Evolutionary conservation across 53 echinoderm and acorn worm genomes (phyloP).

Genomic region (Holothuria scabra): DNA sequence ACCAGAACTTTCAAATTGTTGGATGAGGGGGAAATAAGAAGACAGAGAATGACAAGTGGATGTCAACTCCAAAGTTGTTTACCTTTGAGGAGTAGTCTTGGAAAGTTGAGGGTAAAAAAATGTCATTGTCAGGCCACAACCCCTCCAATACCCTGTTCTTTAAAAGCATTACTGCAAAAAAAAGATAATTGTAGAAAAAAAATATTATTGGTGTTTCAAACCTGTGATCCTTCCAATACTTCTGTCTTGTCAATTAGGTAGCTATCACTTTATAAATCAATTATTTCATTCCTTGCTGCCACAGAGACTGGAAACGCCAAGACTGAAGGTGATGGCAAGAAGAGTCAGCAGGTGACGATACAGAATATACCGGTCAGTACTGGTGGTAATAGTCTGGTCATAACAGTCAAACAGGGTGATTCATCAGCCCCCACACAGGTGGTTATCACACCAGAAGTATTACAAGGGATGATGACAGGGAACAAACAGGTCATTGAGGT

Average conservation of each 20-base stretch:
- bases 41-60: too few relatives aligned
- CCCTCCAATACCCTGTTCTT: too few relatives aligned
- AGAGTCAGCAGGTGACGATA: conserved; percentile 54
- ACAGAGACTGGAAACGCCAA: background rate
- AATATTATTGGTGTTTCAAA: background rate
- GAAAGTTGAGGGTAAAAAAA: too few relatives aligned
- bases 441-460: conserved; percentile 69
- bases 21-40: too few relatives aligned
- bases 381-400: conserved; percentile 64
- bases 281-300: background rate
- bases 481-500: conserved; percentile 25
- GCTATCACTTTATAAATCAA: too few relatives aligned
- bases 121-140: too few relatives aligned
- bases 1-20: too few relatives aligned
- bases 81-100: too few relatives aligned
- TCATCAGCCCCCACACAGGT: conserved; percentile 62
- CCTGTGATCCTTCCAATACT: background rate
- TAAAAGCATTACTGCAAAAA: too few relatives aligned
- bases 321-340: background rate
- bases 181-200: too few relatives aligned
- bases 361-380: conserved; percentile 56
- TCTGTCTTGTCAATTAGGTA: background rate
- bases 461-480: conserved; percentile 54
- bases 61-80: too few relatives aligned
- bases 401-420: conserved; percentile 65